Evolutionary conservation across 2,113 vertebrate genomes (phyloP), one percentile per base, ranked within the genome.

Genomic region (Dunckerocampus dactyliophorus): DNA sequence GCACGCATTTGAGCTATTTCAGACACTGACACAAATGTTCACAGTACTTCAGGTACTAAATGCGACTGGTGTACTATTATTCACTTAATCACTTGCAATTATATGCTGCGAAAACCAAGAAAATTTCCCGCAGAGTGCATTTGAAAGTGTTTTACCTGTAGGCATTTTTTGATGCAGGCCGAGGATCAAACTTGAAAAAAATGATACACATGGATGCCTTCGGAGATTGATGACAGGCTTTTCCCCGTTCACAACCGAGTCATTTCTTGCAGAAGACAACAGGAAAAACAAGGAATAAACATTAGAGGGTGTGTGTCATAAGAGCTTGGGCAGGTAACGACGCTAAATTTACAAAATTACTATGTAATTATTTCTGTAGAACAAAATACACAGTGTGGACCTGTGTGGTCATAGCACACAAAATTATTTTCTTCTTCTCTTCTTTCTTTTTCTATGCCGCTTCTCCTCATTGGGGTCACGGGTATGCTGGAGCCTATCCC

Each of bases 181-280:
- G 93, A 47, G 96, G 96, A 82, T 98, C 94, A 56, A 97, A 98
- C 91, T 97, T 97, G 82, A 99, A 95, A 74, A 99, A 95, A 85
- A 99, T 93, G 86, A 99, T 97, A 81, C 97, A 99, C 97, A 99
- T 99, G 90, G 87, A 89, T 87, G 88, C 66, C 1, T 58, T 71
- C 34, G 43, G 14, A 21, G 75, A 54, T 64, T 60, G 71, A 76
- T 66, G 62, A 54, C 52, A 54, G 49, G 28, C n/a, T 62, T 56
- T 82, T 62, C 75, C 58, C 81, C 39, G 62, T 66, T 90, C 76
- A 91, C 63, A 47, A 51, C 37, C 51, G 60, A 57, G 69, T 84
- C 88, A 16, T 65, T 77, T 79, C 93, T 95, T 75, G 21, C 11
- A 82, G 68, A 45, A 71, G 11, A 17, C 48, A 63, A 63, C 3